phyloP scores from a whole-genome alignment of 2,113 vertebrate genomes.

The Arenaria interpres region DNA sequence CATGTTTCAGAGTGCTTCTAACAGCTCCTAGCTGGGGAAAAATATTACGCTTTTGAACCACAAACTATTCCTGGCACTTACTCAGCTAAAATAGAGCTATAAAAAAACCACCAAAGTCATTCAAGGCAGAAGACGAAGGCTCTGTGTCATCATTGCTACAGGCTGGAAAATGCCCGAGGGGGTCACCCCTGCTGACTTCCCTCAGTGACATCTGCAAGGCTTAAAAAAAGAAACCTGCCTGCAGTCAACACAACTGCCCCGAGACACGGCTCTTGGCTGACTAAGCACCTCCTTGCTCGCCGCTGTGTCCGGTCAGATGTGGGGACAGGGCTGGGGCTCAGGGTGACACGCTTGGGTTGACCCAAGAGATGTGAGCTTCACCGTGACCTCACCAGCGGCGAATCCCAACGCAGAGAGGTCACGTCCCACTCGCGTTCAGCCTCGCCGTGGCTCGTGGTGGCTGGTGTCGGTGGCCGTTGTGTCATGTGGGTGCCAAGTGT shows the following conservation, averaged over 20 bases:
- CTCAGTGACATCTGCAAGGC: neutral
- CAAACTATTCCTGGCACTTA: neutral
- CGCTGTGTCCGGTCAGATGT: rapidly evolving
- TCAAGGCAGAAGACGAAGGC: neutral
- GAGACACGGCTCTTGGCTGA: neutral
- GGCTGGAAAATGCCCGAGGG: neutral
- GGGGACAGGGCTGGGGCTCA: neutral
- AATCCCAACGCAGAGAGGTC: neutral
- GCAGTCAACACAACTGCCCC: neutral
- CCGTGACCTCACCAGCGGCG: rapidly evolving
- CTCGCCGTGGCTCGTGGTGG: rapidly evolving
- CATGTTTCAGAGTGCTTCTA: neutral
- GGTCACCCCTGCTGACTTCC: neutral
- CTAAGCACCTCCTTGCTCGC: neutral
- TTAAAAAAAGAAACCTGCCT: neutral
- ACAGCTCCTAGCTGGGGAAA: neutral
- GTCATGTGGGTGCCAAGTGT: rapidly evolving
- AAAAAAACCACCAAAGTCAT: neutral
- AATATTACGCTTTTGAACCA: neutral
- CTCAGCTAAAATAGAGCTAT: neutral
- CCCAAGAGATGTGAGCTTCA: neutral
- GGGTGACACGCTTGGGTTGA: rapidly evolving
- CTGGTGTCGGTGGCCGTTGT: neutral
- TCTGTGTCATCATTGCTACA: neutral
- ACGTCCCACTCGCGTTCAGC: rapidly evolving